Evolutionary conservation across 1,140 invertebrate species (phyloP), one percentile per base, ranked within the genome.

Genomic region (Drosophila kepulauana): DNA sequence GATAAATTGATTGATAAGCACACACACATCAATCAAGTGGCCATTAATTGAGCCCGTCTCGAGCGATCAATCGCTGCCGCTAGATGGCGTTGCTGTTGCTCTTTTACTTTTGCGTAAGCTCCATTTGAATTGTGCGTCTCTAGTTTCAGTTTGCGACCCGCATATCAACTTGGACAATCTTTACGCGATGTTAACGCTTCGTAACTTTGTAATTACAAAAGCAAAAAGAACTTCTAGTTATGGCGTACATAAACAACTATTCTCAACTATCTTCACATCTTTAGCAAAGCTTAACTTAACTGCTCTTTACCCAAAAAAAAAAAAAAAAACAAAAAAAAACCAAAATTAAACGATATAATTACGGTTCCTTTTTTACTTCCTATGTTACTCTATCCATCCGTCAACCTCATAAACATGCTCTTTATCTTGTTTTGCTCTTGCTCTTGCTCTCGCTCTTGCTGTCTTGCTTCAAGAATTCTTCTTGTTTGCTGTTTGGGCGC

Each of bases 291-390:
- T 74, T 77, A 64, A 41, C 28, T 68, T 64, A 81, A 70, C 45
- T 71, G 51, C 66, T 69, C 78, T 64, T 57, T 66, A 66, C 78
- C 65, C 62, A 54, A 38, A 38, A 35, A 8, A 35, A 35, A 8
- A 35, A 35, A 15, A 15, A 15, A 15, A 15, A 15, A 15, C 15
- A 15, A 15, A 35, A 35, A 35, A 8, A 38, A 10, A 38, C 7
- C 7, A 38, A 86, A 86, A 86, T 87, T 70, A 86, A 86, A 87
- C 82, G 82, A 86, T 70, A 86, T 86, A 86, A 86, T 86, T 86
- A 86, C 75, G 58, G 30, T 48, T 56, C 51, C 66, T 73, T 78
- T 38, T 56, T 16, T 65, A 70, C 52, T 75, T 76, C 66, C 66
- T 46, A 25, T 25, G 20, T 25, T 25, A 35, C 28, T 57, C 8